Evolutionary conservation across 1,140 invertebrate species (phyloP).

Genomic region (Zaprionus kolodkinae): DNA sequence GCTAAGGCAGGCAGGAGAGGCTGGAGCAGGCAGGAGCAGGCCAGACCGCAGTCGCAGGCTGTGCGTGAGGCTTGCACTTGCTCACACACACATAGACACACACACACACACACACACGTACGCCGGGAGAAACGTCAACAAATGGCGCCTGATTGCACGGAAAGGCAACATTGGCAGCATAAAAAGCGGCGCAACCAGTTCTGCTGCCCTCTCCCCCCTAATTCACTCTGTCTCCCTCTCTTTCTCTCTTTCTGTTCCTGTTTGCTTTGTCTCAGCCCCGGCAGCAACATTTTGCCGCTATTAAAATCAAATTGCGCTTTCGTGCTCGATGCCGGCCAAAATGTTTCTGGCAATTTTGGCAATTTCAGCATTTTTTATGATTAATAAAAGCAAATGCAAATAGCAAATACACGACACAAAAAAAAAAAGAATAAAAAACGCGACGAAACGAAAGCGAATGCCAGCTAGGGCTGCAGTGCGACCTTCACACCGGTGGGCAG

Average conservation of each 20-base stretch:
- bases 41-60: constrained; percentile 27
- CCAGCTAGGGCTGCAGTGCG: constrained; percentile 50
- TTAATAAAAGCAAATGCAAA: constrained; percentile 82
- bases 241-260: constrained; percentile 29
- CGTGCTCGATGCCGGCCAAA: constrained; percentile 47
- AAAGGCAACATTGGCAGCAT: constrained; percentile 28
- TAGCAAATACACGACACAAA: constrained; percentile 49
- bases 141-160: constrained; percentile 76
- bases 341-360: constrained; percentile 63
- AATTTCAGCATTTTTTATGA: constrained; percentile 80
- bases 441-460: constrained; percentile 70
- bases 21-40: background rate
- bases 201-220: constrained; percentile 26
- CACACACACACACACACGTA: constrained; percentile 22
- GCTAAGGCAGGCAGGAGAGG: constrained; percentile 22
- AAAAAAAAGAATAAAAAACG: constrained; percentile 54
- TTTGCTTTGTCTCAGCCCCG: background rate
- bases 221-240: constrained; percentile 20
- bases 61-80: constrained; percentile 40
- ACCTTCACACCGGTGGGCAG: constrained; percentile 55
- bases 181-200: constrained; percentile 47
- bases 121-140: constrained; percentile 61
- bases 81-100: constrained; percentile 21
- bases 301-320: constrained; percentile 82
- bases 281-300: constrained; percentile 77